Percentiles rank a stretch among this genome's conserved stretches.
These are phyloP conservation scores for Volucella zonaria DNA, from an alignment of 2,888 invertebrate genomes.

Conservation along the genomic window DNA sequence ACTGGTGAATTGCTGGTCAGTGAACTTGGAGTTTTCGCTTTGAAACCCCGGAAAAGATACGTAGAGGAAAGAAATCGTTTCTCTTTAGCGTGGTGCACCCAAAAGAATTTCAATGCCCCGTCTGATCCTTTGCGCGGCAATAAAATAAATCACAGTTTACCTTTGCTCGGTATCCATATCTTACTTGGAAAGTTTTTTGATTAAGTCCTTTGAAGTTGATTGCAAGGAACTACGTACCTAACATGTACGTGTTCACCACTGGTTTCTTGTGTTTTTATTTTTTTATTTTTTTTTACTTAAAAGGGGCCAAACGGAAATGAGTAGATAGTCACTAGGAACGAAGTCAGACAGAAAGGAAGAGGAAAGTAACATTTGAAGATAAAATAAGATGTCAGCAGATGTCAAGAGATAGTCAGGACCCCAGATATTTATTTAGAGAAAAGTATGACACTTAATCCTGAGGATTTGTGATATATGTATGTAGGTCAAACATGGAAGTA, in stretches of 20 bases:
- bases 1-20: constrained; percentile 52
- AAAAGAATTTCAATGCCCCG: constrained; percentile 36
- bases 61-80: background rate
- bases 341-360: background rate
- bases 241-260: constrained; percentile 19
- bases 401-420: constrained; percentile 8
- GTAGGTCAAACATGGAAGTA: no score
- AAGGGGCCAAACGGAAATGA: constrained; percentile 7
- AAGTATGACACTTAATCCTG: no score
- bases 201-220: constrained; percentile 50
- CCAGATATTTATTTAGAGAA: no score
- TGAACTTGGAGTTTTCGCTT: constrained; percentile 49
- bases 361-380: constrained; percentile 20
- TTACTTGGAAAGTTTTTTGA: constrained; percentile 38
- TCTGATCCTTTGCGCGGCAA: background rate
- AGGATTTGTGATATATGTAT: no score
- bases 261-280: background rate
- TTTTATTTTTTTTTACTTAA: background rate
- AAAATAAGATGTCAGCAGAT: constrained; percentile 22
- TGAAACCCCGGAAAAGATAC: constrained; percentile 10
- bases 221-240: constrained; percentile 15
- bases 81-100: constrained; percentile 40
- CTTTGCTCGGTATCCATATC: background rate
- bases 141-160: constrained; percentile 44
- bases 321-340: constrained; percentile 5